A percentile compares a stretch with the other conserved stretches of the same genome.
Conservation (phyloP, 2,888 invertebrate genomes). For the Lissonota sp. region DNA sequence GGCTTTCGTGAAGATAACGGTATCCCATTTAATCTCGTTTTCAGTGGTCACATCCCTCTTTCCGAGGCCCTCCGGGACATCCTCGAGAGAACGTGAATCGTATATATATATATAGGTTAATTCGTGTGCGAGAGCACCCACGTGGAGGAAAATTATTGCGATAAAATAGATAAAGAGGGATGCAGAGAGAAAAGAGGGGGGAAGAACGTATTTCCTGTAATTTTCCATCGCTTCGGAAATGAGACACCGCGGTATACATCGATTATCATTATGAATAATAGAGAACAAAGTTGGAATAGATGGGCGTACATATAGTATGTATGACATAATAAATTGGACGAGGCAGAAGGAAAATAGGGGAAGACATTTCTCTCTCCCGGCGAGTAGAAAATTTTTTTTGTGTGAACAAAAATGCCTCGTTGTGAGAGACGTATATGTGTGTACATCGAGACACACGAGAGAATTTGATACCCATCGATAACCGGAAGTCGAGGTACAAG, state of each 20-base stretch:
- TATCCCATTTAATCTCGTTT: conserved; percentile 66
- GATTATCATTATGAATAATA: too few species aligned
- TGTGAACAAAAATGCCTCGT: too few species aligned
- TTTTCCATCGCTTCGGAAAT: too few species aligned
- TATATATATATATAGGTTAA: conserved; percentile 32
- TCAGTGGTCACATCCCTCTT: conserved; percentile 68
- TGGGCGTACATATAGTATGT: conserved; percentile 31
- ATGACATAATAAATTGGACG: too few species aligned
- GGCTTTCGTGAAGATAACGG: conserved; percentile 64
- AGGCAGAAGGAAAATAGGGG: too few species aligned
- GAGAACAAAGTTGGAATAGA: conserved; percentile 1
- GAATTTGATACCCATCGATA: conserved; percentile 66
- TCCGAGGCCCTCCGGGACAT: conserved; percentile 3
- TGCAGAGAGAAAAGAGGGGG: not conserved
- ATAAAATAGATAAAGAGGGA: not conserved
- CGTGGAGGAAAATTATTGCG: conserved; percentile 39
- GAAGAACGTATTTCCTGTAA: not conserved
- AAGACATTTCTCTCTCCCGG: too few species aligned
- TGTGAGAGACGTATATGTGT: too few species aligned
- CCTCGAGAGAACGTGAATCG: conserved; percentile 11
- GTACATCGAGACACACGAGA: not conserved
- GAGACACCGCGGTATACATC: too few species aligned
- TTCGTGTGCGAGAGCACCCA: conserved; percentile 23
- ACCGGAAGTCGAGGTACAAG: conserved; percentile 69
- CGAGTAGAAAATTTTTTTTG: too few species aligned